A percentile compares a stretch with the other conserved stretches of the same genome.
Evolutionary conservation across 2,113 vertebrate genomes (phyloP).

Genomic region (Sardina pilchardus): DNA sequence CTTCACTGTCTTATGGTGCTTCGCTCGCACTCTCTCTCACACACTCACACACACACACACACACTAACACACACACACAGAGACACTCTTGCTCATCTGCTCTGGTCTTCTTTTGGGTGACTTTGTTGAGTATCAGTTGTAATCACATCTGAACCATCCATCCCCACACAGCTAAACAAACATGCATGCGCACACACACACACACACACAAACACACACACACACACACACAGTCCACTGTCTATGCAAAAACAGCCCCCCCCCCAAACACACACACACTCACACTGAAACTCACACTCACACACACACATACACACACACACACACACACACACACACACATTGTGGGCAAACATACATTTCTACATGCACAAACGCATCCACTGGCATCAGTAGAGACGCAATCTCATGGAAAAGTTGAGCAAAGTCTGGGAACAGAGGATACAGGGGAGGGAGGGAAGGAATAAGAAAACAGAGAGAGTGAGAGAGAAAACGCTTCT

Average conservation of each 20-base stretch:
- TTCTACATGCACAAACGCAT: background rate
- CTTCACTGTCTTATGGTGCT: constrained; percentile 33
- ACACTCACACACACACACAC: constrained; percentile 7
- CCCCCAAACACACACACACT: constrained; percentile 2
- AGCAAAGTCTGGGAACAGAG: background rate
- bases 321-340: constrained; percentile 11
- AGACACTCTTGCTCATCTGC: background rate
- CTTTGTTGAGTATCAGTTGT: background rate
- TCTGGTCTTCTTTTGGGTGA: too few relatives aligned
- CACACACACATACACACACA: constrained; percentile 13
- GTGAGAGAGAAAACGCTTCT: background rate
- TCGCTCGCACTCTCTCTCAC: background rate
- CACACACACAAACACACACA: constrained; percentile 12
- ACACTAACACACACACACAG: background rate
- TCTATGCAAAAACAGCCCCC: too few relatives aligned
- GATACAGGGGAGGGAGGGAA: too few relatives aligned
- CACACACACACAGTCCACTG: background rate
- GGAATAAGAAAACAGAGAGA: too few relatives aligned
- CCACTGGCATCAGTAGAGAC: background rate
- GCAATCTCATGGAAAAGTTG: constrained; percentile 14
- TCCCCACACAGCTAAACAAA: background rate
- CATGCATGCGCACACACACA: background rate
- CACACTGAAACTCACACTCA: too few relatives aligned
- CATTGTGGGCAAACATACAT: background rate
- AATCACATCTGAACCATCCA: background rate